Percentiles rank a stretch among this genome's conserved stretches.
These are phyloP conservation scores for Drosophila phalerata DNA, from an alignment of 2,888 invertebrate species.

Conservation along the genomic window DNA sequence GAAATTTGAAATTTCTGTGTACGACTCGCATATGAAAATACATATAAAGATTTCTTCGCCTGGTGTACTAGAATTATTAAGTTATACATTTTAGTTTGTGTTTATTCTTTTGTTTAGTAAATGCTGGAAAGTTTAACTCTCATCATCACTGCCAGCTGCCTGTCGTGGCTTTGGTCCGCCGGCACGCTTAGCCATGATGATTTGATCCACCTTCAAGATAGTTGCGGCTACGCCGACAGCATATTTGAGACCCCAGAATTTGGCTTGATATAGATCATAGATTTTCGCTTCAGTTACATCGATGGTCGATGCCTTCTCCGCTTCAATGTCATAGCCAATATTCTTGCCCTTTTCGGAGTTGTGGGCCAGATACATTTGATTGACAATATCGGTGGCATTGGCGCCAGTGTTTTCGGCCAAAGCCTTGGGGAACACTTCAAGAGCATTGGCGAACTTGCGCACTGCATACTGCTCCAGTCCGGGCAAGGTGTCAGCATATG, in stretches of 20 bases:
- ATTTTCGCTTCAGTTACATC: constrained; percentile 93
- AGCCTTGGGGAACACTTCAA: constrained; percentile 96
- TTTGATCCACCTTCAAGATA: constrained; percentile 97
- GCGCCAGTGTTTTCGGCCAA: constrained; percentile 98
- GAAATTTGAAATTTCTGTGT: constrained; percentile 75
- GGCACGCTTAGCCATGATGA: constrained; percentile 98
- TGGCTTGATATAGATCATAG: constrained; percentile 93
- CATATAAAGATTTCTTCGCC: constrained; percentile 42
- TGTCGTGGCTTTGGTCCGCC: constrained; percentile 96
- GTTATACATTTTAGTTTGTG: constrained; percentile 33
- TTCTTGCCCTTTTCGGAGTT: constrained; percentile 91
- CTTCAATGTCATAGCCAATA: constrained; percentile 95
- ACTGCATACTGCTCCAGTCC: constrained; percentile 99
- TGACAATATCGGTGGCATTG: constrained; percentile 93
- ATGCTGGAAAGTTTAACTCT: constrained; percentile 86
- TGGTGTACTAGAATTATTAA: constrained; percentile 50
- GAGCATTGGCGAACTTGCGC: constrained; percentile 94
- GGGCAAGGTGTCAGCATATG: constrained; percentile 95
- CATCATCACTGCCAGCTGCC: constrained; percentile 90
- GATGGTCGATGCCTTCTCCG: constrained; percentile 89
- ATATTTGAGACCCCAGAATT: constrained; percentile 98
- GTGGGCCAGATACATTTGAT: constrained; percentile 97
- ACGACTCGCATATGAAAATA: constrained; percentile 50
- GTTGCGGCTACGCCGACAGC: constrained; percentile 97
- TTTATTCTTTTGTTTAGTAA: constrained; percentile 3